A percentile compares a stretch with the other conserved stretches of the same genome.
Evolutionary conservation across 2,797 vertebrate genomes (phyloP).

Genomic region (Pogonophryne albipinna): DNA sequence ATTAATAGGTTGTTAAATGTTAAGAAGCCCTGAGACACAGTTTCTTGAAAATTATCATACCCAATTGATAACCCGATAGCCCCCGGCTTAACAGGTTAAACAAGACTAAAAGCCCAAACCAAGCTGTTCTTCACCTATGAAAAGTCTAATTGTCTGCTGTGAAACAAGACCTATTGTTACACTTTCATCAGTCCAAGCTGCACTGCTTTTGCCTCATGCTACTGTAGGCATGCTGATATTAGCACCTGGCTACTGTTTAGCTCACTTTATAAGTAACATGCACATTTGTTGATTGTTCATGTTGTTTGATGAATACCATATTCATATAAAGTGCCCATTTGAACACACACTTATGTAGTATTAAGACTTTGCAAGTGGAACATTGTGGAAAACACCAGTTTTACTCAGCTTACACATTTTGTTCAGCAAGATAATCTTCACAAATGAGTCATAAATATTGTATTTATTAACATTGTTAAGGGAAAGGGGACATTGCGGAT

Average conservation of each 20-base stretch:
- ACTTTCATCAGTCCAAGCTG: not conserved
- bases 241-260: not conserved
- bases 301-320: not conserved
- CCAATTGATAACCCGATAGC: too few species aligned
- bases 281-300: not conserved
- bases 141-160: not conserved
- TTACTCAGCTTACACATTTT: too few species aligned
- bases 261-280: not conserved
- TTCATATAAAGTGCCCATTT: not conserved
- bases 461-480: too few species aligned
- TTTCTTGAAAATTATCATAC: too few species aligned
- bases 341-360: not conserved
- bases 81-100: not conserved
- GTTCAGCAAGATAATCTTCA: too few species aligned
- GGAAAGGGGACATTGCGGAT: too few species aligned
- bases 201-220: not conserved
- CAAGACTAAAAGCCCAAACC: not conserved
- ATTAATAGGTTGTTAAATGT: too few species aligned
- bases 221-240: not conserved
- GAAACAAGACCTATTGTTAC: not conserved
- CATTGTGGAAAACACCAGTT: too few species aligned
- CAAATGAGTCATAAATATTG: too few species aligned
- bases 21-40: too few species aligned
- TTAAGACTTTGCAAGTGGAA: slow-evolving; percentile 1
- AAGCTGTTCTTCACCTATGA: not conserved